Base-by-base conservation (phyloP, 2,113 vertebrate species). In the Alouatta palliata region DNA sequence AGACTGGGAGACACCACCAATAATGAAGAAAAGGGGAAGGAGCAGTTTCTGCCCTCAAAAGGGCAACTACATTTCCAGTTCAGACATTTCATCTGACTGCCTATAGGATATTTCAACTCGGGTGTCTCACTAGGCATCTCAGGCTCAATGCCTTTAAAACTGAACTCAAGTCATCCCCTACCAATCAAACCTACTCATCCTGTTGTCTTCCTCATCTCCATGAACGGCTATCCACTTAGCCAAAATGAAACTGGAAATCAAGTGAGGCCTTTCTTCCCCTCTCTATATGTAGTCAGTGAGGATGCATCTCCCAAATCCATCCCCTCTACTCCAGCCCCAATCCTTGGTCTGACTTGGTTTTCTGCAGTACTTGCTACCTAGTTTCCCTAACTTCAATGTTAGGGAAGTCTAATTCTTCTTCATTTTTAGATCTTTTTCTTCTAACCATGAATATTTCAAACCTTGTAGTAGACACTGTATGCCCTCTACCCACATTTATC, bases 391-490 rank as follows among this genome's bases (percentile, higher is more conserved):
- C 61, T 93, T 71, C 76, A 84, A 1, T 8, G 43, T 49, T 43
- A 43, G 40, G 40, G 37, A 80, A 61, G 79, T n/a, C 20, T 27
- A 58, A 35, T 45, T 83, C 76, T 47, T 87, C 40, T 56, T 79
- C 12, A n/a, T n/a, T 83, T n/a, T 73, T 71, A 23, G 43, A 45
- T 47, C 40, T 87, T 40, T 95, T 75, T 45, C 35, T 52, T 58
- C 64, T n/a, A 70, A 80, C 61, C 54, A 75, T 47, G 70, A 94
- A 89, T 80, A 95, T 19, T 87, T 95, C 56, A 68, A 58, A 73
- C 82, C 83, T 58, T 54, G 43, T 13, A 56, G 66, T n/a, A 76
- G 77, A 75, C 2, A 47, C 16, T 23, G 17, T n/a, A 35, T 12
- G 19, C 20, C 79, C 8, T 96, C 82, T 66, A 68, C 11, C 40